Evolutionary conservation across 2,797 vertebrate genomes (phyloP).

Genomic region (Sciurus vulgaris): DNA sequence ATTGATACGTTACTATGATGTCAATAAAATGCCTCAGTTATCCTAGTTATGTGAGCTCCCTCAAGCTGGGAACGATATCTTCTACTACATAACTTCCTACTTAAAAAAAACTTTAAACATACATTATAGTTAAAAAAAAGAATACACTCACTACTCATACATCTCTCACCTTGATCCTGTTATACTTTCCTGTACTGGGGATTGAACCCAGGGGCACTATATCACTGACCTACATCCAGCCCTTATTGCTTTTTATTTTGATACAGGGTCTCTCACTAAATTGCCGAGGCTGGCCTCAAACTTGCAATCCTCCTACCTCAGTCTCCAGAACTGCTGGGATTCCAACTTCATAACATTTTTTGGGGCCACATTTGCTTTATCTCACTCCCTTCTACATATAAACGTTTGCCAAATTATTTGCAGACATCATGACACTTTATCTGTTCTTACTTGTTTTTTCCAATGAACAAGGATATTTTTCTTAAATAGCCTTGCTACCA

Average conservation of each 20-base stretch:
- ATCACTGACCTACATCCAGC: background rate
- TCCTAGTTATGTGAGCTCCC: background rate
- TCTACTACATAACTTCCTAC: background rate
- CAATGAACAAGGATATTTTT: constrained; percentile 38
- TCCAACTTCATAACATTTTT: background rate
- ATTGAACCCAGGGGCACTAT: background rate
- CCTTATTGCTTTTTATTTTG: background rate
- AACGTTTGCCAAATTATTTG: constrained; percentile 28
- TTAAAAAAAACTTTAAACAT: constrained; percentile 11
- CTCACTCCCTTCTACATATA: background rate
- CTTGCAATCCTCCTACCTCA: too few relatives aligned
- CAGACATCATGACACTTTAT: background rate
- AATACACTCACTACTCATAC: background rate
- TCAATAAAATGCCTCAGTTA: constrained; percentile 31
- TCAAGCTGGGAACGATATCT: background rate
- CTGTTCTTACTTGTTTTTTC: constrained; percentile 10
- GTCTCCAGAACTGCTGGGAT: too few relatives aligned
- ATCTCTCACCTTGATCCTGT: constrained; percentile 7
- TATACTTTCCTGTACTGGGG: background rate
- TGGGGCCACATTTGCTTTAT: background rate
- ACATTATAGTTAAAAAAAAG: constrained; percentile 38
- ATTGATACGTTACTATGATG: constrained; percentile 5
- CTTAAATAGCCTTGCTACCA: background rate
- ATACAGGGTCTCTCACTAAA: background rate
- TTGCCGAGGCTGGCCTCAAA: background rate